Percentiles rank a stretch among this genome's conserved stretches.
Conservation (phyloP, 2,888 invertebrate genomes). For the Ennomos fuscantarius region DNA sequence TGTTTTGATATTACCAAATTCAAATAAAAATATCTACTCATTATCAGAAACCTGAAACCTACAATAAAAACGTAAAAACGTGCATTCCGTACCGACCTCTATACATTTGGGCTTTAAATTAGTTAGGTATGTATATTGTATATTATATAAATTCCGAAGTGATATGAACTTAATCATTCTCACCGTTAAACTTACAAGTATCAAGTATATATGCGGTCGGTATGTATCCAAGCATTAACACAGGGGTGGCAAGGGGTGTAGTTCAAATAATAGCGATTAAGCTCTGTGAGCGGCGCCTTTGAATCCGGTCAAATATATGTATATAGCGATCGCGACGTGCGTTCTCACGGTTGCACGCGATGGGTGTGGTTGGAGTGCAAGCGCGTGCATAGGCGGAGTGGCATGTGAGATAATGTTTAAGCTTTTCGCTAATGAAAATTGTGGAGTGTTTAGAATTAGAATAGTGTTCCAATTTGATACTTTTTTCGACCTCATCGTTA, state of each 20-base stretch:
- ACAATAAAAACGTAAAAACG: too few relatives aligned
- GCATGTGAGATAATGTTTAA: neutral
- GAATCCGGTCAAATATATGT: conserved; percentile 56
- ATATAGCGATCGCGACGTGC: conserved; percentile 50
- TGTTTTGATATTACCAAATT: too few relatives aligned
- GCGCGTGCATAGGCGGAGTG: conserved; percentile 22
- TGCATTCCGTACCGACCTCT: too few relatives aligned
- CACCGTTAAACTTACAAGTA: conserved; percentile 3
- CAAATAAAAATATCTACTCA: too few relatives aligned
- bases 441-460: too few relatives aligned
- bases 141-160: neutral
- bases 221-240: conserved; percentile 26
- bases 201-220: conserved; percentile 3
- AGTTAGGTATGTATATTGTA: too few relatives aligned
- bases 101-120: too few relatives aligned
- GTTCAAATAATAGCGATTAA: conserved; percentile 65
- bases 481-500: too few relatives aligned
- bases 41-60: too few relatives aligned
- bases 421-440: neutral
- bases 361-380: conserved; percentile 24
- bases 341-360: conserved; percentile 53
- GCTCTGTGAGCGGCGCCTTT: conserved; percentile 58
- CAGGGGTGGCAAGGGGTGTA: conserved; percentile 48
- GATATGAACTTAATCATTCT: conserved; percentile 4
- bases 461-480: too few relatives aligned